Percentiles rank a stretch among this genome's conserved stretches.
Conservation (phyloP, 2,888 invertebrate species). For the Agonopterix alstromeriana region DNA sequence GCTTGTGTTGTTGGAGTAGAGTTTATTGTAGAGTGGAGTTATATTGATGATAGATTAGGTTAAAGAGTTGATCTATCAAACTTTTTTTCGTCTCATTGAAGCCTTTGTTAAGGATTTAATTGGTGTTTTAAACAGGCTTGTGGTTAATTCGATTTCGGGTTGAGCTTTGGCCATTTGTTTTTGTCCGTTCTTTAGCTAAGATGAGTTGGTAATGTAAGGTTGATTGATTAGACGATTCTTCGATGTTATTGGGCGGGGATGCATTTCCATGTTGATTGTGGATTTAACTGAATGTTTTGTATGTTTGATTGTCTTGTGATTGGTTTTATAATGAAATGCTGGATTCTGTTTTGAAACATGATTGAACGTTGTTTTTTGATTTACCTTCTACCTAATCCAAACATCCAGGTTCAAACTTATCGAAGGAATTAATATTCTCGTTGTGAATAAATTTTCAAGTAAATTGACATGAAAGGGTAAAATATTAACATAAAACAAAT, state of each 20-base stretch:
- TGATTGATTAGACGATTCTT: constrained; percentile 65
- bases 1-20: constrained; percentile 6
- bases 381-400: no score
- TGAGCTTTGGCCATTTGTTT: constrained; percentile 62
- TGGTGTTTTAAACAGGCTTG: constrained; percentile 70
- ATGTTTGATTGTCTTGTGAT: no score
- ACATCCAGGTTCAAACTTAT: no score
- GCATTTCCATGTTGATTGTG: constrained; percentile 33
- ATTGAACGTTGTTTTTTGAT: no score
- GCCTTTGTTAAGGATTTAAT: constrained; percentile 73
- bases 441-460: no score
- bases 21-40: constrained; percentile 14
- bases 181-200: constrained; percentile 48
- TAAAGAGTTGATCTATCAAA: constrained; percentile 75
- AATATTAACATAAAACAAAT: no score
- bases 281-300: constrained; percentile 26
- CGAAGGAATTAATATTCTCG: no score
- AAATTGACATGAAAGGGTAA: no score
- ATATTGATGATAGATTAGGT: constrained; percentile 59
- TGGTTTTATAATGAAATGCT: no score
- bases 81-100: constrained; percentile 68
- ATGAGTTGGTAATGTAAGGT: constrained; percentile 63
- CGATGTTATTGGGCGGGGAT: constrained; percentile 45
- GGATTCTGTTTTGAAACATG: no score
- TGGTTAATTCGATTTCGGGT: constrained; percentile 70